Base-by-base conservation (phyloP, 2,888 invertebrate species). In the Punctoribates punctum region DNA sequence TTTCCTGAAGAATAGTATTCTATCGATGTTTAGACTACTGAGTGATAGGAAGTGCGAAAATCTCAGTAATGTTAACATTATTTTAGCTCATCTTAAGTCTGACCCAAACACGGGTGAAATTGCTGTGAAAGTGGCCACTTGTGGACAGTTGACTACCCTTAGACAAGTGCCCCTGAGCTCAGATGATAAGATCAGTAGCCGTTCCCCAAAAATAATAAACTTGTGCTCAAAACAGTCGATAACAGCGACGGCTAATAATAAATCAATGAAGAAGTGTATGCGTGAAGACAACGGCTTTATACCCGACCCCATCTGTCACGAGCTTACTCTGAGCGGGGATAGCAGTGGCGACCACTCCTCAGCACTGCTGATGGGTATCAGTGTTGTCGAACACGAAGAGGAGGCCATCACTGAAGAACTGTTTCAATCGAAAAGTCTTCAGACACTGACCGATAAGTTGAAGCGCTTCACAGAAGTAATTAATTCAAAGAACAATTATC, bases 31-130 rank as follows among this genome's bases (percentile, higher is more conserved):
- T 38, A 34, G 29, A 38, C 38, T 67, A 34, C 29, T 67, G n/a
- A 38, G 38, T 38, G 67, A 67, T 38, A 67, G 67, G 29, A 67
- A 67, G 38, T 67, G 67, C n/a, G 67, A 67, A 67, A 67, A 67
- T n/a, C 8, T 67, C 2, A 38, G n/a, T 3, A 67, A 67, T n/a
- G 67, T 67, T n/a, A 67, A 67, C 38, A 67, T 67, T 15, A 67
- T 67, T 34, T 15, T 67, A 38, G 34, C 67, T 3, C 67, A 67
- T 38, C 17, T 67, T 4, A 67, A 38, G 20, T 17, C n/a, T 8
- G 38, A 67, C 38, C 9, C 3, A 13, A 29, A 27, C 25, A 15
- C 15, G 4, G 67, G 67, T 8, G 1, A 34, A 8, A 34, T 67
- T 5, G 13, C 20, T 1, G 38, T 38, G 9, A 67, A 38, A 20